Evolutionary conservation across 2,888 invertebrate species (phyloP).

Genomic region (Brenthis ino): DNA sequence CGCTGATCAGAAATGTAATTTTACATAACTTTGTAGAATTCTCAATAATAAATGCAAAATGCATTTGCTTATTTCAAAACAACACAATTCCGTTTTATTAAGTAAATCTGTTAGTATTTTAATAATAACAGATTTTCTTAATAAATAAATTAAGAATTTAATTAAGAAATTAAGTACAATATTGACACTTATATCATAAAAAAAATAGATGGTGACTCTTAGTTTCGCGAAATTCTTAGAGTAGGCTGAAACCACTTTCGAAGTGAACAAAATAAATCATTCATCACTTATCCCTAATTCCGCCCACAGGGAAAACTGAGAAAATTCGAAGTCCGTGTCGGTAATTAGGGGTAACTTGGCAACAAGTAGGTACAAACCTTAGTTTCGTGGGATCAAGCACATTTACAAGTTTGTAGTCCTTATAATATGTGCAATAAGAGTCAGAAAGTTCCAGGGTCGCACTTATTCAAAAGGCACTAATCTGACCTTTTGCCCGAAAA

Average conservation of each 20-base stretch:
- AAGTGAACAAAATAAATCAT: constrained; percentile 45
- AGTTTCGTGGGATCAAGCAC: constrained; percentile 30
- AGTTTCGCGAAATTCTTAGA: constrained; percentile 27
- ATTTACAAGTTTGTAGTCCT: constrained; percentile 22
- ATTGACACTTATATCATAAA: too few species aligned
- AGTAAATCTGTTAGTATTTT: too few species aligned
- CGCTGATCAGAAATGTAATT: too few species aligned
- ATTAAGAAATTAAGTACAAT: too few species aligned
- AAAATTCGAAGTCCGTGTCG: constrained; percentile 47
- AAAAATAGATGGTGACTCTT: constrained; percentile 25
- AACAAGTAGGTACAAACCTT: constrained; percentile 45
- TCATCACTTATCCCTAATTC: constrained; percentile 46
- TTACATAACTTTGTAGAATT: too few species aligned
- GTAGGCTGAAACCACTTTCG: constrained; percentile 31
- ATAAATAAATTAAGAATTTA: too few species aligned
- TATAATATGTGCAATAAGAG: constrained; percentile 26
- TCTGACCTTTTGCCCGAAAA: constrained; percentile 37
- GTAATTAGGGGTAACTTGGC: constrained; percentile 52
- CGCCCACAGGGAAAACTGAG: constrained; percentile 48
- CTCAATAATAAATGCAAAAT: too few species aligned
- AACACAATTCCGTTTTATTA: too few species aligned
- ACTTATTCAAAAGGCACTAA: constrained; percentile 36
- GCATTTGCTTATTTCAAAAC: too few species aligned
- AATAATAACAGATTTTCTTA: too few species aligned
- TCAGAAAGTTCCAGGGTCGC: constrained; percentile 16